Percentiles rank a stretch among this genome's conserved stretches.
Evolutionary conservation across 2,113 vertebrate species (phyloP).

Genomic region (Rhinoptilus africanus): DNA sequence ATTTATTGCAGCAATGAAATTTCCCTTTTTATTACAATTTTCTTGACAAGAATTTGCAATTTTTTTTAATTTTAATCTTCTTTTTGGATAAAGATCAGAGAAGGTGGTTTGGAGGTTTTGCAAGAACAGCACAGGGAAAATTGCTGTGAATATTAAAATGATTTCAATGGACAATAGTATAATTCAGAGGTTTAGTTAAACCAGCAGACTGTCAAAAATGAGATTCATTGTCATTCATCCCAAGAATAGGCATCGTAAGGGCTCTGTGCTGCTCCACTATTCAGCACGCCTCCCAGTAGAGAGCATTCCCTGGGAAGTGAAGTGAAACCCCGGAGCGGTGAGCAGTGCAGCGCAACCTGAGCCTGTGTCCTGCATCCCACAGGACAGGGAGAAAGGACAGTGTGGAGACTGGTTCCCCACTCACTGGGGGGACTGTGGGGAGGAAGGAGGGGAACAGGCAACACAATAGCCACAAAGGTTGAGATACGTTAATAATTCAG

Average conservation of each 20-base stretch:
- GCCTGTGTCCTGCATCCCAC: not conserved
- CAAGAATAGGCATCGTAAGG: not conserved
- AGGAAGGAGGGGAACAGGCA: not conserved
- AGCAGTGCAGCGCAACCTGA: not conserved
- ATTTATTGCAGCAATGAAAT: not conserved
- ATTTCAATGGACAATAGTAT: constrained; percentile 37
- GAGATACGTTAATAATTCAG: constrained; percentile 70
- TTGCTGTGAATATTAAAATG: constrained; percentile 21
- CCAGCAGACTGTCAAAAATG: constrained; percentile 38
- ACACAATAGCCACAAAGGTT: not conserved
- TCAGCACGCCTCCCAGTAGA: not conserved
- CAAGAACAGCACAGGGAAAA: constrained; percentile 27
- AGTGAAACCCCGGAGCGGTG: not conserved
- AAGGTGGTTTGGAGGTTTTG: constrained; percentile 14
- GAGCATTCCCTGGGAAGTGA: not conserved
- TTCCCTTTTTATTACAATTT: constrained; percentile 5
- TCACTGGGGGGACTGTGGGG: not conserved
- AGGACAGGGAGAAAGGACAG: not conserved
- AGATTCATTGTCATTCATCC: constrained; percentile 50
- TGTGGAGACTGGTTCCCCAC: not conserved
- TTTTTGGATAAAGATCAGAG: constrained; percentile 42
- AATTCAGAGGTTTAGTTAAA: constrained; percentile 60
- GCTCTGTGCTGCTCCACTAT: not conserved
- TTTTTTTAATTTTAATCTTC: not conserved
- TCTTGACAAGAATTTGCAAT: constrained; percentile 15